Evolutionary conservation across 2,113 vertebrate species (phyloP), one percentile per base, ranked within the genome.

Genomic region (Pungitius pungitius): DNA sequence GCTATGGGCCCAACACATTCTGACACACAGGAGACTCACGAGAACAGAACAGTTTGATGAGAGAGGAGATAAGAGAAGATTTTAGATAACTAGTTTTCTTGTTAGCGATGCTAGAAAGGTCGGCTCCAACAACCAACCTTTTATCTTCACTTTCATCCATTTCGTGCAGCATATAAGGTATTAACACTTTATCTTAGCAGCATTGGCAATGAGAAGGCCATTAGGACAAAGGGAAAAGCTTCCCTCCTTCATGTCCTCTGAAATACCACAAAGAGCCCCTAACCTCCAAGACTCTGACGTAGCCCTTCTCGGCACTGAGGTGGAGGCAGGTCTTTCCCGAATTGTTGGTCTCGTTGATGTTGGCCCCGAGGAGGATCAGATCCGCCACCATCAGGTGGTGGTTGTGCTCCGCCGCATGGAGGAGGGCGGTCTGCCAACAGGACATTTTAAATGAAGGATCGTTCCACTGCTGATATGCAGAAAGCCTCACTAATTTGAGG

Each of bases 321-420:
- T 96, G 95, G 11, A 96, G 91, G 0, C 95, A 94, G 0, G 95
- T 95, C 86, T 93, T 96, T 26, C 94, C 94, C 0, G 42, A 67
- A 0, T 65, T 52, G 84, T 96, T 95, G 2, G 64, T 93, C 49
- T 87, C 89, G 0, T 95, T 96, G 83, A 95, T 61, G 0, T 87
- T 85, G n/a, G 95, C 95, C 12, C 95, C 95, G 4, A 95, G 75
- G 12, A 42, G 73, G 70, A 96, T 93, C 75, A 97, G 89, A 78
- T 97, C 95, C 0, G 89, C 88, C 61, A 95, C 94, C 82, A 96
- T 95, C 33, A 95, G 85, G 47, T 95, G 94, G 6, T 96, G 95
- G 87, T 97, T 97, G 86, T 90, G 93, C 77, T 94, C 90, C 1
- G 95, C 94, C 30, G 96, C 95, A 1, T 95, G 86, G 77, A 95